Percentiles rank a stretch among this genome's conserved stretches.
These are phyloP conservation scores for Cryptocephalus primarius DNA, from an alignment of 2,888 invertebrate genomes.

Conservation along the genomic window DNA sequence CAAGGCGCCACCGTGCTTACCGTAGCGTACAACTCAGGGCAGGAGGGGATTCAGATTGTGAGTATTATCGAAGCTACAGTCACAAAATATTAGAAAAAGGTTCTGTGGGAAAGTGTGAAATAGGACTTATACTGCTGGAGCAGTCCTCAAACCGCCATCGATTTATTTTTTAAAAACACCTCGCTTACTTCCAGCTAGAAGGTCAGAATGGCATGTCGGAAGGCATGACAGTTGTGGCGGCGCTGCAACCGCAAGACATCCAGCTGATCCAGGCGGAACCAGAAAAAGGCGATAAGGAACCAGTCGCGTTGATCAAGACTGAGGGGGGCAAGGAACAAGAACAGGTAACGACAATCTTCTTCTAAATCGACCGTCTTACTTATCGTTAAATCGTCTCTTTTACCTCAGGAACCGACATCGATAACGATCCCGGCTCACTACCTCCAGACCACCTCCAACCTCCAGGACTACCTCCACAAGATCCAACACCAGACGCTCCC, in stretches of 20 bases:
- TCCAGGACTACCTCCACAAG: conserved; percentile 42
- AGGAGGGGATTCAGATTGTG: conserved; percentile 47
- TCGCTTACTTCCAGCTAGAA: conserved; percentile 22
- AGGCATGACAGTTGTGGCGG: conserved; percentile 58
- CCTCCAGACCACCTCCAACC: conserved; percentile 41
- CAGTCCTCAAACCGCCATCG: too few species aligned
- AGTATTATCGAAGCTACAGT: conserved; percentile 30
- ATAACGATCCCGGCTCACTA: conserved; percentile 43
- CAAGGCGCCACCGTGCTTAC: conserved; percentile 64
- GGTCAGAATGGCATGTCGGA: conserved; percentile 43
- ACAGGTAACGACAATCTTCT: conserved; percentile 2
- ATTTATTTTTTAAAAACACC: neutral
- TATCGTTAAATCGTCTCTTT: too few species aligned
- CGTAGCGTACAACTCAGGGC: conserved; percentile 56
- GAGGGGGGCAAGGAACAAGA: conserved; percentile 22
- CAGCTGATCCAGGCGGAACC: conserved; percentile 43
- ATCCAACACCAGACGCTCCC: conserved; percentile 39
- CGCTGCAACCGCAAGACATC: conserved; percentile 58
- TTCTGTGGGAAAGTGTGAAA: too few species aligned
- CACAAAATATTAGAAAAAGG: too few species aligned
- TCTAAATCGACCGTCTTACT: too few species aligned
- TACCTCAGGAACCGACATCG: conserved; percentile 14
- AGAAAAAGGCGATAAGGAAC: conserved; percentile 27
- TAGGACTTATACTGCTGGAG: too few species aligned
- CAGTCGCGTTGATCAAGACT: conserved; percentile 42